Percentiles rank a stretch among this genome's conserved stretches.
phyloP scores from a whole-genome alignment of 2,888 invertebrate genomes.

The Hirtodrosophila alboralis region DNA sequence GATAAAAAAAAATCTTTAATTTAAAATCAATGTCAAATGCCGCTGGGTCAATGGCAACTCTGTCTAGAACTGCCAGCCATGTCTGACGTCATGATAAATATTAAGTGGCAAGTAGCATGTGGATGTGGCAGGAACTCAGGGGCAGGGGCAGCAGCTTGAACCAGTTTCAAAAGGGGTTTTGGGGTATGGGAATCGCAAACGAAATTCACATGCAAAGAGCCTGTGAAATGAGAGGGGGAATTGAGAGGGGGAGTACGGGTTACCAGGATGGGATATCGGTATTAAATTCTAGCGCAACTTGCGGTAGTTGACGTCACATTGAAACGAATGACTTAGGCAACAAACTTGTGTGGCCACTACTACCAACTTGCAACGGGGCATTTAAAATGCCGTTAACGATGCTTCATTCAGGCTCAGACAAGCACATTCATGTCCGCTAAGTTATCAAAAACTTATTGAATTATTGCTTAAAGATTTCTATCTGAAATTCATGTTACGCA shows the following conservation, averaged over 20 bases:
- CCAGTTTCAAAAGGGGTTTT: slow-evolving; percentile 18
- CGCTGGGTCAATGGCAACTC: slow-evolving; percentile 48
- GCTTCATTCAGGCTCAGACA: too few relatives aligned
- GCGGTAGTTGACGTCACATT: slow-evolving; percentile 75
- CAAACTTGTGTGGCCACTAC: slow-evolving; percentile 45
- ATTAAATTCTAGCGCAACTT: slow-evolving; percentile 69
- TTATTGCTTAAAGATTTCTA: slow-evolving; percentile 23
- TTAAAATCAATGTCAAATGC: slow-evolving; percentile 5
- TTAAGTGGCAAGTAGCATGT: slow-evolving; percentile 5
- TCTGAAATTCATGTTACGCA: slow-evolving; percentile 38
- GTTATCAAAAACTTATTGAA: slow-evolving; percentile 31
- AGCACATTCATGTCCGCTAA: background rate
- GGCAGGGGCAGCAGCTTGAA: slow-evolving; percentile 1
- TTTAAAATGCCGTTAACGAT: slow-evolving; percentile 43
- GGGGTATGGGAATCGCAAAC: slow-evolving; percentile 29
- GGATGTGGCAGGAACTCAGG: slow-evolving; percentile 17
- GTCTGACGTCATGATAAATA: slow-evolving; percentile 42
- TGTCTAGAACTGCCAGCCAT: slow-evolving; percentile 36
- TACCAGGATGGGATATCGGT: slow-evolving; percentile 11
- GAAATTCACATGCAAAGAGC: slow-evolving; percentile 36
- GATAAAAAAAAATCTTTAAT: slow-evolving; percentile 12
- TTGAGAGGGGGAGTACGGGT: too few relatives aligned
- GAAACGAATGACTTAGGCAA: slow-evolving; percentile 64
- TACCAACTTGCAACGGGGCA: slow-evolving; percentile 27
- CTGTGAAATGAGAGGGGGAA: too few relatives aligned